These are phyloP conservation scores for Lethrus apterus DNA, from an alignment of 1,140 invertebrate genomes.

Conservation along the genomic window DNA sequence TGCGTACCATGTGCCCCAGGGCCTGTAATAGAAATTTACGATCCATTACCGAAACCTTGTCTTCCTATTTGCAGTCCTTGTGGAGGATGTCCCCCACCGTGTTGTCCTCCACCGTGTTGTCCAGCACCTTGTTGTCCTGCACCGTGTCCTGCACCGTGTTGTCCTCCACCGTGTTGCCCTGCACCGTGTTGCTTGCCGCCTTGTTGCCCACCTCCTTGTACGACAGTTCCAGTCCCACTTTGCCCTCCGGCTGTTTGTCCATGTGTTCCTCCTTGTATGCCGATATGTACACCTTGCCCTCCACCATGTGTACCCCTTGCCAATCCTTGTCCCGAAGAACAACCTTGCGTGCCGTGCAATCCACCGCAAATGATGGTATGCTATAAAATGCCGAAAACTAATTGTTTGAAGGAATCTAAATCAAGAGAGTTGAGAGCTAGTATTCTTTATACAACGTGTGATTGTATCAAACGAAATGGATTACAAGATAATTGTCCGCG, in stretches of 20 bases:
- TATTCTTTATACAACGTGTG: slow-evolving; percentile 58
- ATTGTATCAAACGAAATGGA: slow-evolving; percentile 68
- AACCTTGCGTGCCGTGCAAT: slow-evolving; percentile 38
- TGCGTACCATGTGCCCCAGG: slow-evolving; percentile 24
- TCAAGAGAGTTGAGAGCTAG: slow-evolving; percentile 61
- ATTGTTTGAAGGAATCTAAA: slow-evolving; percentile 39
- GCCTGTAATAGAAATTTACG: slow-evolving; percentile 37
- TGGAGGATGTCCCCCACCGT: slow-evolving; percentile 10
- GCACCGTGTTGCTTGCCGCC: slow-evolving; percentile 27
- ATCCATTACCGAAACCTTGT: slow-evolving; percentile 37
- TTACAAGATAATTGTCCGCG: slow-evolving; percentile 66
- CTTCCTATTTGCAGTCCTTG: slow-evolving; percentile 34
- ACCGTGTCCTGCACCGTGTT: slow-evolving; percentile 32
- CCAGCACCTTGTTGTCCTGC: slow-evolving; percentile 16
- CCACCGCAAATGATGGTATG: slow-evolving; percentile 39
- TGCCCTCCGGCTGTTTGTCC: slow-evolving; percentile 9
- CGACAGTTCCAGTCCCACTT: slow-evolving; percentile 24
- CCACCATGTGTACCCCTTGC: slow-evolving; percentile 32
- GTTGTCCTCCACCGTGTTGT: slow-evolving; percentile 16
- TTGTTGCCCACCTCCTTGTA: slow-evolving; percentile 33
- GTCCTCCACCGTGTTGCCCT: slow-evolving; percentile 29
- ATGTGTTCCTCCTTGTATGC: slow-evolving; percentile 29
- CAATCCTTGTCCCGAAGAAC: slow-evolving; percentile 28
- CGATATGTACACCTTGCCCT: slow-evolving; percentile 32
- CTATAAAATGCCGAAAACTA: slow-evolving; percentile 27